Conservation (phyloP, 2,888 invertebrate genomes). For the Esperia sulphurella region DNA sequence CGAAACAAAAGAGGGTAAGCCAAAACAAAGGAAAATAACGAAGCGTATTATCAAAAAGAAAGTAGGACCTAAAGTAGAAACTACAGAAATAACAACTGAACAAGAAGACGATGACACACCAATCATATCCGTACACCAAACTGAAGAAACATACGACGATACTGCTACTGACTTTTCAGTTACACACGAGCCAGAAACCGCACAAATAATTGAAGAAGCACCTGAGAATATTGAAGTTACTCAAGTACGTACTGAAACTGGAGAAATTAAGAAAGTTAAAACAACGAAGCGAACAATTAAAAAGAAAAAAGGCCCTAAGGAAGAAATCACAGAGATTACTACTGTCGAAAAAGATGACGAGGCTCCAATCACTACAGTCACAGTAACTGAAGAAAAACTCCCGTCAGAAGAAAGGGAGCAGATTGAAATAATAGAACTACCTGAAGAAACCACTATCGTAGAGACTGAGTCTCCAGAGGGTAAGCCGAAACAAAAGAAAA, state of each 20-base stretch:
- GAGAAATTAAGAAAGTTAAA: constrained; percentile 20
- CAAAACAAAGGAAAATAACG: constrained; percentile 44
- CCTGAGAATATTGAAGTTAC: constrained; percentile 38
- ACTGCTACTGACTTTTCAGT: constrained; percentile 17
- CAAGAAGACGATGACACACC: constrained; percentile 27
- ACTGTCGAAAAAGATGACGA: constrained; percentile 19
- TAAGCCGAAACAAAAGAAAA: constrained; percentile 35
- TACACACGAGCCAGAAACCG: constrained; percentile 18
- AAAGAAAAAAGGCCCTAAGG: constrained; percentile 32
- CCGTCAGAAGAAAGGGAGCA: constrained; percentile 32
- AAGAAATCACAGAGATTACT: constrained; percentile 20
- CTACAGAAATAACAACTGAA: constrained; percentile 10
- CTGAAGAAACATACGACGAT: constrained; percentile 16
- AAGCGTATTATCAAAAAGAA: constrained; percentile 63
- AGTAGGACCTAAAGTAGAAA: constrained; percentile 35
- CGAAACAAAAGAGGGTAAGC: constrained; percentile 40
- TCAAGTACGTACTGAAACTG: constrained; percentile 46
- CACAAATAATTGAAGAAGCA: constrained; percentile 29
- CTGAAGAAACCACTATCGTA: constrained; percentile 37
- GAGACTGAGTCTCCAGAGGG: constrained; percentile 30
- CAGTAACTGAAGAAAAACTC: constrained; percentile 26
- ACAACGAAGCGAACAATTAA: constrained; percentile 23
- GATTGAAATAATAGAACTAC: constrained; percentile 31
- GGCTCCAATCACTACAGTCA: constrained; percentile 21
- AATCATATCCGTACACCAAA: constrained; percentile 30